Conservation (phyloP, 92 coral and sea anemone species). For the Epizoanthus ramosus region DNA sequence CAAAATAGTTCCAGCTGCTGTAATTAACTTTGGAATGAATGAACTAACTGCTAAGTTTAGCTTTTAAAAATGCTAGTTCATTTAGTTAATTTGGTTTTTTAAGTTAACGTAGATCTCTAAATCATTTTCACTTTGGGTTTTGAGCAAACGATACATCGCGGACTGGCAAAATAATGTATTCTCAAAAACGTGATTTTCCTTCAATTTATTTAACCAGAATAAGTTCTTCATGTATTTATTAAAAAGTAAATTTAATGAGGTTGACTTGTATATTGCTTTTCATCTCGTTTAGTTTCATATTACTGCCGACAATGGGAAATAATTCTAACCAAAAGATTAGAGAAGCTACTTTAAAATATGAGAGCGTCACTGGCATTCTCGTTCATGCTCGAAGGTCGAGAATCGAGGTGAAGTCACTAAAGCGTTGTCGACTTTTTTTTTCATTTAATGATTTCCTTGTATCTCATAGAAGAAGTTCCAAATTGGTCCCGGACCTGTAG, state of each 20-base stretch:
- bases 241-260: conserved; percentile 24
- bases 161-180: not conserved
- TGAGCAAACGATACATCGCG: not conserved
- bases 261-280: not conserved
- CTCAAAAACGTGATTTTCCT: not conserved
- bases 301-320: too few species aligned
- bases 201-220: not conserved
- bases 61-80: not conserved
- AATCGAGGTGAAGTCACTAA: too few species aligned
- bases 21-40: not conserved
- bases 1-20: not conserved
- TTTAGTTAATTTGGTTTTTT: not conserved
- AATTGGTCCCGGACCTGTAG: too few species aligned
- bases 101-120: not conserved
- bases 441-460: too few species aligned
- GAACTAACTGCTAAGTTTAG: not conserved
- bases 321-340: too few species aligned
- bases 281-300: not conserved
- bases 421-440: too few species aligned
- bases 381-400: too few species aligned
- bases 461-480: too few species aligned
- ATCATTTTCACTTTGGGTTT: not conserved
- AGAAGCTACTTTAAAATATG: too few species aligned
- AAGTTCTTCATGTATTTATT: not conserved
- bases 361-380: too few species aligned